Base-by-base conservation (phyloP, 2,797 vertebrate genomes). In the Aythya fuligula region DNA sequence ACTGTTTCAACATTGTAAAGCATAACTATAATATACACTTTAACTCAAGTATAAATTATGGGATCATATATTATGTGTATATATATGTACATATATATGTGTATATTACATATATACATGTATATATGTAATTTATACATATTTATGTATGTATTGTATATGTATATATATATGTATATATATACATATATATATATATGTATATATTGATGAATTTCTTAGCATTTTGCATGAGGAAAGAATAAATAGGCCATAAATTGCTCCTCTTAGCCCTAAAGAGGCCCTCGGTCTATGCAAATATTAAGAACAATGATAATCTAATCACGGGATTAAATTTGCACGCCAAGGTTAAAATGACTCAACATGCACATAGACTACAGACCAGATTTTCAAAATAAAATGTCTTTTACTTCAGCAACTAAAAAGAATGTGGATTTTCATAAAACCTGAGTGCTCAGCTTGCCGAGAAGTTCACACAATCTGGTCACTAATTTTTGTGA, bases 401-500 rank as follows among this genome's bases (percentile, higher is more conserved):
- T 72, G 75, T 61, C 28, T 65, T 85, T 80, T 65, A 4, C 21
- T 94, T 89, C 54, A 61, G n/a, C 79, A 89, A 54, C 87, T 92
- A 76, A 76, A 94, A 81, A 67, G 43, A 78, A 64, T 67, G 51
- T 89, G 65, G 3, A 38, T 83, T 94, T 95, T 90, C 77, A 77
- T 67, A 93, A 96, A 92, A 61, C 36, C 9, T 11, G 78, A 60
- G 56, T 20, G 78, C 20, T 6, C 67, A 91, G 53, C 80, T 90
- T 94, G 79, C 54, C 83, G 88, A 91, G 62, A 69, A 58, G 24
- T 41, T 95, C 61, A 71, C 39, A 89, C 84, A 92, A 93, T 90
- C 77, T 95, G 84, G 47, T 57, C 1, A 1, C 47, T 89, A 70
- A 36, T 47, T 88, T 93, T 82, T 84, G 24, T 45, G 16, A 73